Base-by-base conservation (phyloP, 2,888 invertebrate species). In the Apeira syringaria region DNA sequence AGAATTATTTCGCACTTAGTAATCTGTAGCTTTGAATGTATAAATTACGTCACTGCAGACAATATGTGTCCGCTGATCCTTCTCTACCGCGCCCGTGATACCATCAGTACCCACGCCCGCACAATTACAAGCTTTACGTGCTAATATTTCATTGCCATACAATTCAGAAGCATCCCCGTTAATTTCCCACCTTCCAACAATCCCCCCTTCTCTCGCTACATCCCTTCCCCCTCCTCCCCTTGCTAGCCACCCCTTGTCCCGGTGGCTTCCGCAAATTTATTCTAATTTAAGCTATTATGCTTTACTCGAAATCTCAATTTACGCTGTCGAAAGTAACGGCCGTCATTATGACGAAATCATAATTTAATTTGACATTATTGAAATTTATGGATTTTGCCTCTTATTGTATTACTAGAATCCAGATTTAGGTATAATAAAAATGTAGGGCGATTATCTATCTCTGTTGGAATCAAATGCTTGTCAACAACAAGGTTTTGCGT, bases 91-190 rank as follows among this genome's bases (percentile, higher is more conserved):
- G 27, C 7, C 9, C 32, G 11, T n/a, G 27, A 28, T 22, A 15
- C 8, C n/a, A 22, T 20, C 26, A 10, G 13, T 28, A 15, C 10
- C 4, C 13, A n/a, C 18, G n/a, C 2, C 18, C 5, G 6, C 32
- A 15, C 13, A 33, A 35, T 35, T 26, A 13, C 15, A 18, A 27
- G 22, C 25, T 30, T 41, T 41, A 29, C 24, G 11, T 13, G 12
- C 25, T 41, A 35, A 47, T 35, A 47, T 50, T 38, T 47, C 38
- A 47, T 35, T 38, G 42, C 22, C 38, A 30, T 47, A 27, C 27
- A 30, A 30, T 42, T 20, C 20, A 20, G 20, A 20, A 20, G 20
- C 20, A 4, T 15, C 20, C 7, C 7, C 20, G 7, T 20, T 15
- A 15, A 15, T 15, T 20, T 7, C 20, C 18, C 20, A 7, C 20